A percentile compares a stretch with the other conserved stretches of the same genome.
Evolutionary conservation across 2,888 invertebrate species (phyloP).

Genomic region (Drosophila birchii): DNA sequence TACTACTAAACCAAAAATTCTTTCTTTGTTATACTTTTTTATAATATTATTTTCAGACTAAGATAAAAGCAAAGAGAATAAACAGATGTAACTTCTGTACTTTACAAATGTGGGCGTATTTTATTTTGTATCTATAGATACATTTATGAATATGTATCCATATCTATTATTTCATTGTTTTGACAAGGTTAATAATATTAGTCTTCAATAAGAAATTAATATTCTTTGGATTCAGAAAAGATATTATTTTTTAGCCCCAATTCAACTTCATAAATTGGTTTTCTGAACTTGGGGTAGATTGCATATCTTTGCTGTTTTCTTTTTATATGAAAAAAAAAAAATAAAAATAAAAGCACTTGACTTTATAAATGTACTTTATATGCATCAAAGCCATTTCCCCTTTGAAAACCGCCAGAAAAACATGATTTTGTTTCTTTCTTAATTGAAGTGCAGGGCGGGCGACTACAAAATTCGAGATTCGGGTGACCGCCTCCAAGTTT

Average conservation of each 20-base stretch:
- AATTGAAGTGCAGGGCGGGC: conserved; percentile 20
- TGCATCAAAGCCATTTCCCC: conserved; percentile 11
- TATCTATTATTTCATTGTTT: neutral
- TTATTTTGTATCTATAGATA: too few relatives aligned
- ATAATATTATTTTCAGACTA: neutral
- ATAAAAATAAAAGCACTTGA: conserved; percentile 36
- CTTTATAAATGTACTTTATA: conserved; percentile 29
- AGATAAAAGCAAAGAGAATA: neutral
- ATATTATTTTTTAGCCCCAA: neutral
- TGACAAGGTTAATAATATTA: neutral
- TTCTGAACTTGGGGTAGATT: conserved; percentile 7
- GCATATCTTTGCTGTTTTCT: conserved; percentile 8
- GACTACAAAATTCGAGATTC: conserved; percentile 4
- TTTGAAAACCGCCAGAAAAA: neutral
- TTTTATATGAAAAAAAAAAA: conserved; percentile 18
- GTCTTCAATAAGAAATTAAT: neutral
- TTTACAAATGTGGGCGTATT: neutral
- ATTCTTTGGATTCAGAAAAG: neutral
- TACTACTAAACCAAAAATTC: neutral
- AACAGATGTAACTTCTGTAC: neutral
- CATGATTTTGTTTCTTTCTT: conserved; percentile 7
- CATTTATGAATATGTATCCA: neutral
- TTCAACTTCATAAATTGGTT: neutral
- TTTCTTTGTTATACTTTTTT: too few relatives aligned
- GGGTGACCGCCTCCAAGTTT: conserved; percentile 32